phyloP scores from a whole-genome alignment of 2,888 invertebrate genomes.

The Archips crataeganus region DNA sequence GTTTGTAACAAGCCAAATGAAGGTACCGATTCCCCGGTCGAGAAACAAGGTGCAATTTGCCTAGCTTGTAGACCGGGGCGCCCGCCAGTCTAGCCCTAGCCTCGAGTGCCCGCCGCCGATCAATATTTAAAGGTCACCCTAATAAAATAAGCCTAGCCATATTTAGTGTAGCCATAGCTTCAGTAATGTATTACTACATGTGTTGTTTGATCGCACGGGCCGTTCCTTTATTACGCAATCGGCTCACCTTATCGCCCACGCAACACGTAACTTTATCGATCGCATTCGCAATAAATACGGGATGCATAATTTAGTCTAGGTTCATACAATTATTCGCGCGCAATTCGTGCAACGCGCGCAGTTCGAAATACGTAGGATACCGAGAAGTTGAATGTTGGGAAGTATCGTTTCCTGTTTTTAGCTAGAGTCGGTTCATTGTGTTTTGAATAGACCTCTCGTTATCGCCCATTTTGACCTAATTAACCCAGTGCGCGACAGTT shows the following conservation, averaged over 20 bases:
- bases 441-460: not conserved
- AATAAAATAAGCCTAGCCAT: constrained; percentile 16
- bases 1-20: not conserved
- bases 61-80: not conserved
- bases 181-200: not conserved
- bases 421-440: constrained; percentile 8
- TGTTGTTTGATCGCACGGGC: not conserved
- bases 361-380: constrained; percentile 7
- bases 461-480: constrained; percentile 14
- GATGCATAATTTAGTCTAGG: constrained; percentile 14
- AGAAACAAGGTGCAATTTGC: not conserved
- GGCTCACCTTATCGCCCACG: constrained; percentile 29
- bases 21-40: not conserved
- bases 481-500: not conserved
- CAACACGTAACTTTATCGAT: constrained; percentile 24
- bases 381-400: constrained; percentile 11
- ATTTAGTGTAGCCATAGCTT: not conserved
- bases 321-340: constrained; percentile 2
- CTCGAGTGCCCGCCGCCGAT: constrained; percentile 16
- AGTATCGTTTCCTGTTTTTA: constrained; percentile 30
- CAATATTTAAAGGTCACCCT: constrained; percentile 35
- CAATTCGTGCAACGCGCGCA: not conserved
- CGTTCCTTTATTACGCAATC: constrained; percentile 24
- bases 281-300: constrained; percentile 11
- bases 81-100: not conserved